Conservation (phyloP, 2,113 vertebrate genomes). For the Malurus melanocephalus region DNA sequence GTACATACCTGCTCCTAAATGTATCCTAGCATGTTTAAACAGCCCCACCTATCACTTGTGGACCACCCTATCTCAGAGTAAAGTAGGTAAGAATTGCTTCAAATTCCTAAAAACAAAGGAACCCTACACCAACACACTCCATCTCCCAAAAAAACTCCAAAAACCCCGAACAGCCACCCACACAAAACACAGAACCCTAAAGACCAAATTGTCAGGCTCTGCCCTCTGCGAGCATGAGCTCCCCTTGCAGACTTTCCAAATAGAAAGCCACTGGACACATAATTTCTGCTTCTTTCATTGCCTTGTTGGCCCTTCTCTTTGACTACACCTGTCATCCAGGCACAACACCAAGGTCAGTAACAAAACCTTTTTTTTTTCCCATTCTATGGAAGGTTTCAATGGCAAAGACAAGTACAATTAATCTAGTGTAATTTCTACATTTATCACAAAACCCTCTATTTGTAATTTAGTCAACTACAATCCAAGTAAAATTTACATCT, state of each 20-base stretch:
- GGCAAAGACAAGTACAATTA: neutral
- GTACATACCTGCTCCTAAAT: neutral
- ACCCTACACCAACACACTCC: neutral
- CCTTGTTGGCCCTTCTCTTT: neutral
- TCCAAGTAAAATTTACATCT: neutral
- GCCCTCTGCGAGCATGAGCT: neutral
- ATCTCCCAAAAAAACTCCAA: accelerated
- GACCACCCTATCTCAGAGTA: neutral
- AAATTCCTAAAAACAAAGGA: neutral
- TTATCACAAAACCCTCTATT: accelerated
- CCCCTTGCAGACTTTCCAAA: neutral
- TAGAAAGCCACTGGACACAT: neutral
- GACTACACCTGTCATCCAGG: neutral
- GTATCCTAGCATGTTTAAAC: neutral
- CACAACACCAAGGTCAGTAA: neutral
- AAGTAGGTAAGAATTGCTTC: neutral
- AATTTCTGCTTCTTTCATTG: neutral
- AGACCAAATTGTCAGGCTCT: neutral
- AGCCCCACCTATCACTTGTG: neutral
- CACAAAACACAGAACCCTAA: neutral
- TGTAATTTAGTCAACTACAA: neutral
- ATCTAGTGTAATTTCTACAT: neutral
- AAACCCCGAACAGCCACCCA: neutral
- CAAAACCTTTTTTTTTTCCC: accelerated
- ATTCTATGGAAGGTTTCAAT: neutral